These are phyloP conservation scores for Aptenodytes forsteri DNA, from an alignment of 2,113 vertebrate genomes.

Conservation along the genomic window DNA sequence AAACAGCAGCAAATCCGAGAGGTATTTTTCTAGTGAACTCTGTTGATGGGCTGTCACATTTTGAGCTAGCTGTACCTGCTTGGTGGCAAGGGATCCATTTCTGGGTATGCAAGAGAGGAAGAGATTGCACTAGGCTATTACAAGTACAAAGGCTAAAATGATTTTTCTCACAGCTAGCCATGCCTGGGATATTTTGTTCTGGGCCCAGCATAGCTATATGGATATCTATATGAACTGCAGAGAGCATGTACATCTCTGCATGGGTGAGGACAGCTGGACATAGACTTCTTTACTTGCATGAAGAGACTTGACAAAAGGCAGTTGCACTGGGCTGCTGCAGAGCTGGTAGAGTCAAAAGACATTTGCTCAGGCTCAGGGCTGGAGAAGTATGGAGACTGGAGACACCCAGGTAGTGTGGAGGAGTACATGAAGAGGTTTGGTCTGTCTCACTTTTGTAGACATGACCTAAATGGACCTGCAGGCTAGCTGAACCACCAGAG, in stretches of 20 bases:
- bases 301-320: neutral
- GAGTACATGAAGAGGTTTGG: neutral
- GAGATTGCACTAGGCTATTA: neutral
- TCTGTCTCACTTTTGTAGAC: neutral
- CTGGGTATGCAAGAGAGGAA: neutral
- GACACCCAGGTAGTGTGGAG: neutral
- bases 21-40: neutral
- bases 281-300: neutral
- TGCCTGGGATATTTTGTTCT: neutral
- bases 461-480: neutral
- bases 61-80: neutral
- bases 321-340: neutral
- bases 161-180: neutral
- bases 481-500: neutral
- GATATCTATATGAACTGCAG: neutral
- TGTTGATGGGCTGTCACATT: neutral
- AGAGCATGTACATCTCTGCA: neutral
- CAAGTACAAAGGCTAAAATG: neutral
- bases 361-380: neutral
- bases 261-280: neutral
- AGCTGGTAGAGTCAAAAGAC: neutral
- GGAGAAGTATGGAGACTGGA: neutral
- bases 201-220: neutral
- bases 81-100: neutral
- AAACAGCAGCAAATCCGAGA: neutral